These are phyloP conservation scores for Triops cancriformis DNA, from an alignment of 1,140 invertebrate genomes.

Conservation along the genomic window DNA sequence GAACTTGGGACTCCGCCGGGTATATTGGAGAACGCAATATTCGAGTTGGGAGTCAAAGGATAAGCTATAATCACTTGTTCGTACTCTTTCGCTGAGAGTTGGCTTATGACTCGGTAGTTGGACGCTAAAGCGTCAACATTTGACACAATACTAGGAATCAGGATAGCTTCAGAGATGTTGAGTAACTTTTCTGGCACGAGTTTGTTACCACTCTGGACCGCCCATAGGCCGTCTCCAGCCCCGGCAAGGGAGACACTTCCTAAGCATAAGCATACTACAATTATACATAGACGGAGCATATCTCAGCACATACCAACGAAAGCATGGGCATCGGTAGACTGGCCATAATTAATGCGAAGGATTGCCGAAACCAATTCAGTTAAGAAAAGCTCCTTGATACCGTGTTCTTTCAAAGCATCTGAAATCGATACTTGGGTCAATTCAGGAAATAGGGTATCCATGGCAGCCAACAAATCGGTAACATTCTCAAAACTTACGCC, in stretches of 20 bases:
- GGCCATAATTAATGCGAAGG: conserved; percentile 54
- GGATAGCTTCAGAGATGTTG: conserved; percentile 39
- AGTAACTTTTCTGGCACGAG: conserved; percentile 43
- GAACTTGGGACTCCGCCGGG: conserved; percentile 33
- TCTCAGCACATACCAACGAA: conserved; percentile 49
- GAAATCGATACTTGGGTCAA: conserved; percentile 41
- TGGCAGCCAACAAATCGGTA: conserved; percentile 44
- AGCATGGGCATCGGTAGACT: conserved; percentile 48
- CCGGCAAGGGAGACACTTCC: conserved; percentile 50
- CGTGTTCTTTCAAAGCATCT: conserved; percentile 40
- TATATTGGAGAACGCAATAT: conserved; percentile 43
- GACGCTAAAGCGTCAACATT: conserved; percentile 30
- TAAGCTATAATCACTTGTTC: conserved; percentile 53
- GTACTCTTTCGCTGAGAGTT: conserved; percentile 36
- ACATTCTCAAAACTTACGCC: conserved; percentile 46
- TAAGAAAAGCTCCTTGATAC: conserved; percentile 44
- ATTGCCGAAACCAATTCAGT: conserved; percentile 49
- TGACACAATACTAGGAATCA: conserved; percentile 39
- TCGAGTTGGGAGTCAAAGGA: conserved; percentile 44
- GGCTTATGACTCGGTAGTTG: neutral
- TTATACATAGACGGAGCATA: conserved; percentile 17
- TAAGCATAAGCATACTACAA: conserved; percentile 28
- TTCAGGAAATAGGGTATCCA: conserved; percentile 46
- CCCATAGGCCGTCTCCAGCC: conserved; percentile 47
- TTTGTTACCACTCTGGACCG: conserved; percentile 55